phyloP scores from a whole-genome alignment of 2,888 invertebrate genomes.

The Nomada ruficornis region DNA sequence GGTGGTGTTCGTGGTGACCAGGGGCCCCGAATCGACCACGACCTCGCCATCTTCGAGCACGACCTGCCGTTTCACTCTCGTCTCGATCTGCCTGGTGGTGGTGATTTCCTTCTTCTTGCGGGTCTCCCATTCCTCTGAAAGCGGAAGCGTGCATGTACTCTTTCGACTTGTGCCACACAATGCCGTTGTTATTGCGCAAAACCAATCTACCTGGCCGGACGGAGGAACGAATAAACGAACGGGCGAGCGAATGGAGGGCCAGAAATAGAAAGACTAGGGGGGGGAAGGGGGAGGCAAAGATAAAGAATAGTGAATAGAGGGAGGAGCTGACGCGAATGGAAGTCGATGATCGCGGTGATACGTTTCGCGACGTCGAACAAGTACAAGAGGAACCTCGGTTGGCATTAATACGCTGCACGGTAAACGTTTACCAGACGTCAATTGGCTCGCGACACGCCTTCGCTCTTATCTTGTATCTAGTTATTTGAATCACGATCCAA shows the following conservation, averaged over 20 bases:
- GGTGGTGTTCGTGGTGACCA: constrained; percentile 95
- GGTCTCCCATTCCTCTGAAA: constrained; percentile 96
- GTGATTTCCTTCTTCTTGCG: constrained; percentile 95
- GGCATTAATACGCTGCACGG: constrained; percentile 12
- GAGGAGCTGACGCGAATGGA: neutral
- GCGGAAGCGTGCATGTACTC: constrained; percentile 49
- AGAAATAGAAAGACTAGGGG: neutral
- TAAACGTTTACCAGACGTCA: constrained; percentile 19
- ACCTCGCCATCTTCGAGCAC: constrained; percentile 96
- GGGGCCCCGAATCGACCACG: constrained; percentile 94
- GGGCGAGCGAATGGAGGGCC: neutral
- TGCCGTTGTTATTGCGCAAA: constrained; percentile 51
- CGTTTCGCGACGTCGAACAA: constrained; percentile 25
- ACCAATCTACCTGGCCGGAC: constrained; percentile 48
- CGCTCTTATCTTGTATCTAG: constrained; percentile 46
- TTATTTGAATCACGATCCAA: constrained; percentile 39
- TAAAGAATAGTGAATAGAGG: neutral
- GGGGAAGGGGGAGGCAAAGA: neutral
- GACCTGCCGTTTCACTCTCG: constrained; percentile 94
- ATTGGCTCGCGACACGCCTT: constrained; percentile 43
- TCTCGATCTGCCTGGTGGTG: constrained; percentile 96
- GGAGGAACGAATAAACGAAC: constrained; percentile 1
- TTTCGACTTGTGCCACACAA: constrained; percentile 29
- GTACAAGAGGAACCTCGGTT: constrained; percentile 15
- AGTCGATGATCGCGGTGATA: constrained; percentile 14